These are phyloP conservation scores for Cinara cedri DNA, from an alignment of 2,888 invertebrate genomes.

Conservation along the genomic window DNA sequence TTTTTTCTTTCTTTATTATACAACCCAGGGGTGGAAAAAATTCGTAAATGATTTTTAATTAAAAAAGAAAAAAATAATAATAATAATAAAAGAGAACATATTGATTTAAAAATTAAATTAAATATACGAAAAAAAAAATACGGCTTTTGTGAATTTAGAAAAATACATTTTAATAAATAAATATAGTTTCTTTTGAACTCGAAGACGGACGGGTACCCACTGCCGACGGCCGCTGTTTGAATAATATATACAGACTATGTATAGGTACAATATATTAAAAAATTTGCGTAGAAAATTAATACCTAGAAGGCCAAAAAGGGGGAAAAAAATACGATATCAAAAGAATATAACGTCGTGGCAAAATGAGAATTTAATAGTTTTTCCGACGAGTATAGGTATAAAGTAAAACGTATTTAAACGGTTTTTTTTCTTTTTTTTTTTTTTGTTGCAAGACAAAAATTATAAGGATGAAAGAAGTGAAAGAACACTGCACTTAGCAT, in stretches of 20 bases:
- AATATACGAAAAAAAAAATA: not conserved
- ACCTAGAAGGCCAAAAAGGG: conserved; percentile 5
- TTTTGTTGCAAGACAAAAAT: not conserved
- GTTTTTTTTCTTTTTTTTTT: not conserved
- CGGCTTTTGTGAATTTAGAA: not conserved
- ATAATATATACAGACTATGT: not conserved
- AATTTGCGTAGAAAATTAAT: conserved; percentile 22
- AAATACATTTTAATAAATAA: conserved; percentile 17
- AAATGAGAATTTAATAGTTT: conserved; percentile 3
- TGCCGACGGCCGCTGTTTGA: not conserved
- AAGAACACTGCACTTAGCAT: too few relatives aligned
- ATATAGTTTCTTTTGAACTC: not conserved
- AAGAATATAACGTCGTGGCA: not conserved
- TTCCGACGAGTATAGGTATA: not conserved
- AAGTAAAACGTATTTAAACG: conserved; percentile 2
- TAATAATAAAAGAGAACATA: too few relatives aligned
- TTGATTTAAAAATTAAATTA: not conserved
- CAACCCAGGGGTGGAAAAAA: too few relatives aligned
- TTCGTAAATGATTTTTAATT: too few relatives aligned
- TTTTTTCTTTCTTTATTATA: too few relatives aligned
- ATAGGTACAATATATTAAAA: not conserved
- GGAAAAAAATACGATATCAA: conserved; percentile 3
- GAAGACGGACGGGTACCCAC: not conserved
- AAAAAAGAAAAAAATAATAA: not conserved
- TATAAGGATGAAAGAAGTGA: not conserved